phyloP scores from a whole-genome alignment of 2,797 vertebrate genomes.

The Balearica regulorum region DNA sequence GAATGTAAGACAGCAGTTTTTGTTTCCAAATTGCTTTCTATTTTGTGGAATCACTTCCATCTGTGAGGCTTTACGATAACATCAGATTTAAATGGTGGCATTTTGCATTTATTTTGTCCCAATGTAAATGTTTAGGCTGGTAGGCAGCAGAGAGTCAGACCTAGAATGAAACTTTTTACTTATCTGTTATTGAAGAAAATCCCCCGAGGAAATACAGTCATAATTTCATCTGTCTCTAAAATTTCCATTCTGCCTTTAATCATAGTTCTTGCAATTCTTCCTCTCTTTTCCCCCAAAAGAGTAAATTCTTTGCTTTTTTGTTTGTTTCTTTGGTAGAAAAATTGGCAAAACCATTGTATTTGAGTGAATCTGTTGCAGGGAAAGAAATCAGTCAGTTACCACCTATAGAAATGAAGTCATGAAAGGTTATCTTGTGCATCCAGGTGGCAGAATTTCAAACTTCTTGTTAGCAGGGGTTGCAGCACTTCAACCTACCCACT shows the following conservation, averaged over 20 bases:
- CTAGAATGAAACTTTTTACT: not conserved
- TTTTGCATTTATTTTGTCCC: constrained; percentile 14
- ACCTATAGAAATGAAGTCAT: not conserved
- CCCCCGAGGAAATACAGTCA: not conserved
- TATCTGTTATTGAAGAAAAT: not conserved
- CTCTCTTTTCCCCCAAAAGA: not conserved
- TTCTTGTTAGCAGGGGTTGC: not conserved
- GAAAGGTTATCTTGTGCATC: not conserved
- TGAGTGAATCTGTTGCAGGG: not conserved
- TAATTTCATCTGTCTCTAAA: not conserved
- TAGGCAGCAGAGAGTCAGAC: not conserved
- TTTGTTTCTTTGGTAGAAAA: not conserved
- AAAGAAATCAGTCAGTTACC: not conserved
- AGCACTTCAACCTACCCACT: not conserved
- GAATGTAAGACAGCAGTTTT: not conserved
- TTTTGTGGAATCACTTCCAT: not conserved
- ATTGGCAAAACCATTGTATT: not conserved
- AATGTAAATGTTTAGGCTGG: not conserved
- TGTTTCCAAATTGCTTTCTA: not conserved
- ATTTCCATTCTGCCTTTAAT: not conserved
- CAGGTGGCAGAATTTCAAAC: not conserved
- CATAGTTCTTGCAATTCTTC: not conserved
- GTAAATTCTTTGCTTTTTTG: not conserved
- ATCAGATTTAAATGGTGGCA: not conserved
- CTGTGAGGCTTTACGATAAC: not conserved